These are phyloP conservation scores for Brachycybe producta DNA, from an alignment of 2,888 invertebrate species.

Conservation along the genomic window DNA sequence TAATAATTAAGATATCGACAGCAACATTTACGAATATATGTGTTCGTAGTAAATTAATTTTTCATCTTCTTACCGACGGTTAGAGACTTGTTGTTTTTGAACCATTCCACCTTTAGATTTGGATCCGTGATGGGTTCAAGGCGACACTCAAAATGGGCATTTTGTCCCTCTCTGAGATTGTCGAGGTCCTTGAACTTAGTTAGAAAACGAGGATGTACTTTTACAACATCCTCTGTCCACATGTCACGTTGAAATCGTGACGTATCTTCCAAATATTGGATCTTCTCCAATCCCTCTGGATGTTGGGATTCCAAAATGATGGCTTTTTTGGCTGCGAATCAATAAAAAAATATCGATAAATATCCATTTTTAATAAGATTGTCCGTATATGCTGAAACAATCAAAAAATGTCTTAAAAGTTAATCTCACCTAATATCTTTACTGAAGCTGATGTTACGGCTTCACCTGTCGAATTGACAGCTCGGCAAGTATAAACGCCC, in stretches of 20 bases:
- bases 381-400: not conserved
- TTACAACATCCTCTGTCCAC: constrained; percentile 58
- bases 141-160: constrained; percentile 95
- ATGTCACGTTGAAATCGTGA: constrained; percentile 72
- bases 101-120: constrained; percentile 94
- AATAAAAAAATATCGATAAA: not conserved
- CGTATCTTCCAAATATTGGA: constrained; percentile 48
- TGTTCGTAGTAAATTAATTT: not conserved
- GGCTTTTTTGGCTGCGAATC: constrained; percentile 27
- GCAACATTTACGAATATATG: not conserved
- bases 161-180: constrained; percentile 73
- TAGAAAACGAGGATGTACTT: constrained; percentile 39
- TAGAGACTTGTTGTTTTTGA: constrained; percentile 83
- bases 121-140: constrained; percentile 93
- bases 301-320: constrained; percentile 34
- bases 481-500: constrained; percentile 89
- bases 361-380: not conserved
- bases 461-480: constrained; percentile 86
- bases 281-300: constrained; percentile 33
- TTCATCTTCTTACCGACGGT: constrained; percentile 53
- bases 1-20: not conserved
- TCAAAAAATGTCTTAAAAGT: not conserved
- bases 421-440: constrained; percentile 49
- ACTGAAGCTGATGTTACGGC: constrained; percentile 85
- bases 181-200: constrained; percentile 38